Base-by-base conservation (phyloP, 2,888 invertebrate species). In the Metellina segmentata region DNA sequence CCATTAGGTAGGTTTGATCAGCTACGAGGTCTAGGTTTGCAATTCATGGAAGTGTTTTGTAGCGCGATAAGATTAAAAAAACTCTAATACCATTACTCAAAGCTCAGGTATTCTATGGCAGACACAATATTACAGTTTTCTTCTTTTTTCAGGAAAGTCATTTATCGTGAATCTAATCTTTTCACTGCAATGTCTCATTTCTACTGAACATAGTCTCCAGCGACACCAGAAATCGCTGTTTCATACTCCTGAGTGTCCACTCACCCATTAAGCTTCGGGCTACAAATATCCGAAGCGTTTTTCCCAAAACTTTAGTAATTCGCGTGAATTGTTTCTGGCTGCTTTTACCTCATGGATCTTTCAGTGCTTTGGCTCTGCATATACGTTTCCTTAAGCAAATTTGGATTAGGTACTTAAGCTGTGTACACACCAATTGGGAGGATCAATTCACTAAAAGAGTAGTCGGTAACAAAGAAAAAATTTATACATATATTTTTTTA, bases 131-230 rank as follows among this genome's bases (percentile, higher is more conserved):
- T 75, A 85, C 75, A 81, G 49, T 53, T 85, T 72, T 52, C 51
- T 86, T 69, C 71, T 85, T 81, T 86, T 86, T 86, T 52, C 79
- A 78, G 49, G 51, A 78, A 85, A 79, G 87, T 74, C 87, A 88
- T 81, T 88, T 88, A 88, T 88, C 87, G 79, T 52, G 72, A 81
- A 88, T 88, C 81, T 81, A 88, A 88, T 88, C 81, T 88, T 88
- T 88, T 61, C 87, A 81, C 61, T 88, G 87, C 87, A 88, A 88
- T 88, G 81, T 88, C 87, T 88, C 87, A 88, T 88, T 88, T 81
- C 87, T 75, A 20, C 34, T 34, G 81, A 85, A 53, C 75, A 52
- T 48, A 61, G 74, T 74, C 85, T 85, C 85, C 53, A 74, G 74
- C 75, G 85, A 74, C 61, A 61, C 74, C 53, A 48, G 34, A 34